phyloP scores from a whole-genome alignment of 2,113 vertebrate species.

The Lagopus muta region DNA sequence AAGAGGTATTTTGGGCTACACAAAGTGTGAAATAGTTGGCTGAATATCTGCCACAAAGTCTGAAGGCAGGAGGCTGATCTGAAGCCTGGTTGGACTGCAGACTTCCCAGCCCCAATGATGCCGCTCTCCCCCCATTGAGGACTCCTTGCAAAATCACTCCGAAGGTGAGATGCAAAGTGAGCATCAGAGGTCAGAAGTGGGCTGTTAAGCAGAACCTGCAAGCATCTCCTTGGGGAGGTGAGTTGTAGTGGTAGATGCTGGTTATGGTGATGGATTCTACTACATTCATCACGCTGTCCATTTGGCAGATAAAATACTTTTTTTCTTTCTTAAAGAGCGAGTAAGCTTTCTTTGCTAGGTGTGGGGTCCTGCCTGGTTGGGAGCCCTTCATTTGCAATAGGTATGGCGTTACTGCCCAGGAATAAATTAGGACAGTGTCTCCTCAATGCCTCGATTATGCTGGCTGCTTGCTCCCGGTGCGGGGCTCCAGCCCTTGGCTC shows the following conservation, averaged over 20 bases:
- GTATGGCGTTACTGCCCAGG: not conserved
- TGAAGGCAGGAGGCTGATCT: rapidly evolving
- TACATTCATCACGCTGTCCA: rapidly evolving
- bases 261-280: not conserved
- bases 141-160: too few species aligned
- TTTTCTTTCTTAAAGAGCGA: not conserved
- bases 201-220: not conserved
- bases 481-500: conserved; percentile 15
- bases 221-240: rapidly evolving
- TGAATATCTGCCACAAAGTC: rapidly evolving
- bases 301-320: not conserved
- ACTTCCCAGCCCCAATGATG: not conserved
- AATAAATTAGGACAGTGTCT: conserved; percentile 16
- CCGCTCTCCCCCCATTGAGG: rapidly evolving
- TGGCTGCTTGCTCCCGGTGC: not conserved
- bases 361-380: not conserved
- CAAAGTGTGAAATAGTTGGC: rapidly evolving
- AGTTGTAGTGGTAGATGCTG: rapidly evolving
- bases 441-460: not conserved
- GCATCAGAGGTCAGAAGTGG: not conserved
- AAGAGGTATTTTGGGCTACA: not conserved
- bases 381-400: not conserved
- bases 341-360: not conserved
- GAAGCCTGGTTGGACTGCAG: not conserved
- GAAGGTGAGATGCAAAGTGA: not conserved